Conservation (phyloP, 2,113 vertebrate genomes). For the Halichoerus grypus region DNA sequence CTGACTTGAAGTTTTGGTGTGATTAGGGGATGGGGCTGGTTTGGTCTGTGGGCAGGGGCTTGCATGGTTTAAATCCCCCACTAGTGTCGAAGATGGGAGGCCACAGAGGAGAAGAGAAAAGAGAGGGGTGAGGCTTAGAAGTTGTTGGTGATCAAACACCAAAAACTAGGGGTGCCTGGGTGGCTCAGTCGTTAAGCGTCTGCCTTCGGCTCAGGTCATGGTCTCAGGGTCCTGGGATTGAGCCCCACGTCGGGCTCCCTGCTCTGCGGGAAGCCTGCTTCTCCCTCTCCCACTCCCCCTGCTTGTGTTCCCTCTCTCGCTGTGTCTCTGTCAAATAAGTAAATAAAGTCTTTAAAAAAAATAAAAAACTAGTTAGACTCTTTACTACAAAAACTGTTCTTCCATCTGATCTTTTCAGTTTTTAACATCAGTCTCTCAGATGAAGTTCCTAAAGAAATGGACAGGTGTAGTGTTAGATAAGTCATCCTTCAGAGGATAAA, state of each 20-base stretch:
- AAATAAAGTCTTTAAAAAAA: too few species aligned
- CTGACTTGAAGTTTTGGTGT: not conserved
- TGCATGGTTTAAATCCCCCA: not conserved
- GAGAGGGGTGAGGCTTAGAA: not conserved
- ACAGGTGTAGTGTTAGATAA: not conserved
- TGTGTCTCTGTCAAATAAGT: too few species aligned
- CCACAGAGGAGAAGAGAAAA: not conserved
- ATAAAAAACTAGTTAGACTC: not conserved
- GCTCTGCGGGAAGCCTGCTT: too few species aligned
- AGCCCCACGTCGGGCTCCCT: too few species aligned
- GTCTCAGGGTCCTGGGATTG: too few species aligned
- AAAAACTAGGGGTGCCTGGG: not conserved
- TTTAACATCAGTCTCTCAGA: not conserved
- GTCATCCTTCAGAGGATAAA: not conserved
- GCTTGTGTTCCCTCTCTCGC: too few species aligned
- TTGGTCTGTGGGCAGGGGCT: not conserved
- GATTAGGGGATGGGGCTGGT: not conserved
- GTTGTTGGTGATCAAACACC: not conserved
- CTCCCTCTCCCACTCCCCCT: too few species aligned
- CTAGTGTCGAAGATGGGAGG: not conserved
- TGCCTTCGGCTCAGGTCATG: too few species aligned
- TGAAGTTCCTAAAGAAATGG: not conserved
- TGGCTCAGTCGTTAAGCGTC: too few species aligned
- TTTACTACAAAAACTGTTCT: not conserved
- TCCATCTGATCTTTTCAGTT: not conserved